Percentiles rank a stretch among this genome's conserved stretches.
These are phyloP conservation scores for Oreonectes daqikongensis DNA, from an alignment of 2,797 vertebrate species.

Conservation along the genomic window DNA sequence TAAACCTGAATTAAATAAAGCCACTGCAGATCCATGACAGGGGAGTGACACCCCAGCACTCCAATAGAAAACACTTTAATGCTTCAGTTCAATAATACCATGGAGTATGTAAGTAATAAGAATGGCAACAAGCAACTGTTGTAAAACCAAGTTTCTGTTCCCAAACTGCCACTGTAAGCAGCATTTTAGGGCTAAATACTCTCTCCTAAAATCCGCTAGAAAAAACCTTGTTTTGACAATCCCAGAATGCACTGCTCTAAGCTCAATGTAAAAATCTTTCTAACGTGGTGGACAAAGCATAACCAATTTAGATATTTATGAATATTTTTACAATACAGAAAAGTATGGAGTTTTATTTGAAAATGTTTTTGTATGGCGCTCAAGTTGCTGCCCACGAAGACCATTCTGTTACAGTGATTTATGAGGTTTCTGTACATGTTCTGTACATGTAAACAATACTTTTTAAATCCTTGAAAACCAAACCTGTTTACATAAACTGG, in stretches of 20 bases:
- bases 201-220: too few relatives aligned
- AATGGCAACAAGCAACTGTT: not conserved
- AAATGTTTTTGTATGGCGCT: too few relatives aligned
- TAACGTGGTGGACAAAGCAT: too few relatives aligned
- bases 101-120: not conserved
- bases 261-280: too few relatives aligned
- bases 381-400: too few relatives aligned
- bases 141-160: not conserved
- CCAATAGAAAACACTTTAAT: not conserved
- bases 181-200: not conserved
- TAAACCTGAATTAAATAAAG: slow-evolving; percentile 16
- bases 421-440: too few relatives aligned
- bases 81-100: not conserved
- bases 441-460: too few relatives aligned
- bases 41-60: not conserved
- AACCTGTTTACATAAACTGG: not conserved
- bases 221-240: not conserved
- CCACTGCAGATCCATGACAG: not conserved
- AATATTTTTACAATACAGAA: too few relatives aligned
- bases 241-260: not conserved
- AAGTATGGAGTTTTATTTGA: too few relatives aligned
- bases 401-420: too few relatives aligned
- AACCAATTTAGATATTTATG: too few relatives aligned
- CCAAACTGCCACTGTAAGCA: not conserved
- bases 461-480: too few relatives aligned